Evolutionary conservation across 1,140 invertebrate genomes (phyloP).

Genomic region (Heliconius nattereri): DNA sequence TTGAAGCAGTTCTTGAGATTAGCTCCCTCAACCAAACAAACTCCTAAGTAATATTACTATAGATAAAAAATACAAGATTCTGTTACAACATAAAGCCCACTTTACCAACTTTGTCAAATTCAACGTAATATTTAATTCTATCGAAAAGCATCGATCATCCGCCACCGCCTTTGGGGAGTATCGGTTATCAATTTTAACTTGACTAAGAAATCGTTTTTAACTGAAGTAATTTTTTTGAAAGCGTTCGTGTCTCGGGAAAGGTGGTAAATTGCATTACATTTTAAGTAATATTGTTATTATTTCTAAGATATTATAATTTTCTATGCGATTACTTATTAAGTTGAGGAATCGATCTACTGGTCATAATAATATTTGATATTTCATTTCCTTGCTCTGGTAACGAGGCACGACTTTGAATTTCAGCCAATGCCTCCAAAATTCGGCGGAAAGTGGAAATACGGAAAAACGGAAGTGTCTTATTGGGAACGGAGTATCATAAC

Average conservation of each 20-base stretch:
- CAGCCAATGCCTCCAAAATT: too few species aligned
- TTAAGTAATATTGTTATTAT: neutral
- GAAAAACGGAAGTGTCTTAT: too few species aligned
- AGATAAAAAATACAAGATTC: neutral
- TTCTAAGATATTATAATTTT: neutral
- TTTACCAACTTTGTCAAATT: conserved; percentile 30
- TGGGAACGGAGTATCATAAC: too few species aligned
- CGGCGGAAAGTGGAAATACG: too few species aligned
- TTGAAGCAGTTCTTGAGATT: too few species aligned
- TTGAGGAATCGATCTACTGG: too few species aligned
- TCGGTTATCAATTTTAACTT: conserved; percentile 54
- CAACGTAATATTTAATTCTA: conserved; percentile 44
- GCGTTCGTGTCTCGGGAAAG: conserved; percentile 24
- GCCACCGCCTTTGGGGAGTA: conserved; percentile 47
- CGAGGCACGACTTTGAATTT: too few species aligned
- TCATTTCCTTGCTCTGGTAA: too few species aligned
- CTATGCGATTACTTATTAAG: neutral
- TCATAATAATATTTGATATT: too few species aligned
- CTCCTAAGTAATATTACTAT: too few species aligned
- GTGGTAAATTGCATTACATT: neutral
- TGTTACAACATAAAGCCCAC: neutral
- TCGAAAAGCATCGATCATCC: conserved; percentile 58
- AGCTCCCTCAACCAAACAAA: too few species aligned
- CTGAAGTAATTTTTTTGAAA: conserved; percentile 60
- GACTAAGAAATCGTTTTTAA: conserved; percentile 55